Base-by-base conservation (phyloP, 2,113 vertebrate species). In the Edolisoma coerulescens region DNA sequence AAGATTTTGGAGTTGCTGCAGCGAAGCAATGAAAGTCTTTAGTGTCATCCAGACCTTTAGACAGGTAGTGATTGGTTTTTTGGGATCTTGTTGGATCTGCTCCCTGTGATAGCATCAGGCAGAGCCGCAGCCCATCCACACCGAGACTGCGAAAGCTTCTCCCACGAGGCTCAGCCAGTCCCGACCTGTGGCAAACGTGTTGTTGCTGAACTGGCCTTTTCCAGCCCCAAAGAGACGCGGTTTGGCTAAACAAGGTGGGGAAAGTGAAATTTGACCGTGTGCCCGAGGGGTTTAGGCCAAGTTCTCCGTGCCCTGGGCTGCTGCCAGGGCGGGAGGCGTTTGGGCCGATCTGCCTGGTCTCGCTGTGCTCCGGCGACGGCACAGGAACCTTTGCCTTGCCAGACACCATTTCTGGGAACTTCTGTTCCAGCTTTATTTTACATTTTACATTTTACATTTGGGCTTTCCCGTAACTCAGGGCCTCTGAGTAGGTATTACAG, bases 61-160 rank as follows among this genome's bases (percentile, higher is more conserved):
- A n/a, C 1, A 0, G 2, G 5, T 9, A 19, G 23, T 4, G 50
- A 23, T 35, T 64, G 44, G 0, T 0, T 14, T 45, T 87, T 81
- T 44, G 20, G 35, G 10, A 35, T 47, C 32, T 17, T 39, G 19
- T 42, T 57, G 84, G 47, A 17, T 63, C 35, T 28, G 27, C 53
- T 82, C 1, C 30, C 27, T 20, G 32, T 0, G 16, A 65, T 41
- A 69, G 12, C 49, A 23, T 93, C 9, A 3, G 41, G 49, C 9
- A 56, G 61, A 86, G 49, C 61, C 0, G 0, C 22, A 56, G 47
- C 74, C 39, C 41, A 2, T 47, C 70, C 69, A 19, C 1, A 0
- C 52, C 2, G 10, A 39, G n/a, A 5, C 78, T 53, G 67, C 0
- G 0, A 77, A 44, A 76, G 82, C 77, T 47, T 56, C 82, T 85